Base-by-base conservation (phyloP, 2,797 vertebrate species). In the Pangasius mekongensis region DNA sequence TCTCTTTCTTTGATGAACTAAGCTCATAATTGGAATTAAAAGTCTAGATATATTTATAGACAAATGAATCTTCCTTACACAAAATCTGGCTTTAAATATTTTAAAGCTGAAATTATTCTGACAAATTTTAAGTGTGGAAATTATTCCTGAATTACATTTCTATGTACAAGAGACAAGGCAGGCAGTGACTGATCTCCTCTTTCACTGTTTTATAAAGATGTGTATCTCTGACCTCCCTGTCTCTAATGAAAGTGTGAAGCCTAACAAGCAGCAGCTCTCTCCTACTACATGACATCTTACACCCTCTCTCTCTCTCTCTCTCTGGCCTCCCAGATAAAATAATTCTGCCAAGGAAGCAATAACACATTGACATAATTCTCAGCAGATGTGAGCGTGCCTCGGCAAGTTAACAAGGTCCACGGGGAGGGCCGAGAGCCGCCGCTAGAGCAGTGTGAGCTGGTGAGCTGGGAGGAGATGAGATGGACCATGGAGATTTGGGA, bases 301-400 rank as follows among this genome's bases (percentile, higher is more conserved):
- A 93, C 87, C 78, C 47, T 54, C 30, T 43, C 39, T 43, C 36
- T n/a, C n/a, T 84, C n/a, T n/a, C n/a, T n/a, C 83, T 69, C 64
- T 56, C 64, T 86, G 89, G 88, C 89, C 88, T 77, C 93, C 87
- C 13, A 91, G 93, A 95, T 95, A 87, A 94, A 95, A 95, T 94
- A 91, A 95, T 94, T 94, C 92, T 93, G 93, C 93, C 90, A 89
- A 94, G 95, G 94, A 95, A 94, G 92, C 94, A 94, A 95, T 96
- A 95, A 94, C 94, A 95, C 91, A 93, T 94, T 93, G 83, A 90
- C 91, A 92, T 95, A 94, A 96, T 93, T 93, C 93, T 91, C 87
- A 95, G 93, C 95, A 96, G 95, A 96, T 96, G 95, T 95, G 94
- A 93, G 94, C 94, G 94, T 91, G 94, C 93, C 93, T 94, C 92